Evolutionary conservation across 2,797 vertebrate genomes (phyloP), one percentile per base, ranked within the genome.

Genomic region (Gymnothorax reevesii): DNA sequence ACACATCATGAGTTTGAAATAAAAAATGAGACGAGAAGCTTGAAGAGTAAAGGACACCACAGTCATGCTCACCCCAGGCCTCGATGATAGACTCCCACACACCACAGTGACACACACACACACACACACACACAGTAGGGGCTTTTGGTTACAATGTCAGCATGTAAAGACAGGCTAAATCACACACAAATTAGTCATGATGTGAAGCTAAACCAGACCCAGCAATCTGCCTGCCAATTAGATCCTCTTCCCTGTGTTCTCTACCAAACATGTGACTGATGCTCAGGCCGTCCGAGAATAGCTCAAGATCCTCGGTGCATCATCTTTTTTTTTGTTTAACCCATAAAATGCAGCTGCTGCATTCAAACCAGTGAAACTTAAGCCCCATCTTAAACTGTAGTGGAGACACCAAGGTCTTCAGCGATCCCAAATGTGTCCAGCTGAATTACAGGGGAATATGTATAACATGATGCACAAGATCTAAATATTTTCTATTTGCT

Each of bases 181-280:
- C 82, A 59, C 57, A 57, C n/a, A 59, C 55, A 83, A 42, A 62
- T 83, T 27, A 62, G 82, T 62, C 82, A 62, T 25, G 33, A 33
- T 27, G 9, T 60, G 57, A 33, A 42, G 22, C 25, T 25, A 49
- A n/a, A 60, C 57, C 7, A 75, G 57, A n/a, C 73, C 75, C 69
- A 62, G 73, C 75, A 55, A 62, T 85, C 84, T 5, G 20, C 73
- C n/a, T 55, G 27, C 57, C 42, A 9, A 55, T 54, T 80, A 55
- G 33, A 42, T 42, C 33, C 52, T 20, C 7, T 20, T 55, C 77
- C 22, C 20, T 22, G 20, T 3, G 22, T 80, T 55, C 52, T n/a
- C 77, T 80, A 7, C 54, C 52, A 80, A 55, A n/a, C 49, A 8
- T 13, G 27, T 7, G 7, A 80, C 8, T 80, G 77, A n/a, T 13